Evolutionary conservation across 1,140 invertebrate genomes (phyloP).

Genomic region (Neotoxoptera formosana): DNA sequence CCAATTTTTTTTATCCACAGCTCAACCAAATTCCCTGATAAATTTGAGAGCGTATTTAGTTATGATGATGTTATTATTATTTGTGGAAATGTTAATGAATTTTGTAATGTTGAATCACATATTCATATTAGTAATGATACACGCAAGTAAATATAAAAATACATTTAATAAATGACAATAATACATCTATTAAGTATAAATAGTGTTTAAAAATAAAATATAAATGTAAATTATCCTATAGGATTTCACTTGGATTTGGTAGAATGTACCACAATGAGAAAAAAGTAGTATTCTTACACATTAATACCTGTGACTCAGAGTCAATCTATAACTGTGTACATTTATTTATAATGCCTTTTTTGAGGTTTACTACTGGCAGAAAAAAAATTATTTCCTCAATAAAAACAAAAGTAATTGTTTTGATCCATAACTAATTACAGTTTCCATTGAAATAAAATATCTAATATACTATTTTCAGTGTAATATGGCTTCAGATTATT

Average conservation of each 20-base stretch:
- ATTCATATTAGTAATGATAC: neutral
- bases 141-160: neutral
- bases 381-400: constrained; percentile 10
- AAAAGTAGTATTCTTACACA: neutral
- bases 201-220: neutral
- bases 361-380: neutral
- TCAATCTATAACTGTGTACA: neutral
- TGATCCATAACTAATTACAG: neutral
- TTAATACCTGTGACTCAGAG: neutral
- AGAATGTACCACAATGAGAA: neutral
- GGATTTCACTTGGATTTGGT: constrained; percentile 36
- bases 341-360: constrained; percentile 41
- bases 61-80: neutral
- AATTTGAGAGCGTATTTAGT: neutral
- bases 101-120: neutral
- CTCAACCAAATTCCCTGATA: neutral
- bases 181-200: neutral
- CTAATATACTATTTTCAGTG: neutral
- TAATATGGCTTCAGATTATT: neutral
- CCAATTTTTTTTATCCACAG: neutral
- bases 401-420: constrained; percentile 33
- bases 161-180: neutral
- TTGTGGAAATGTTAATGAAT: neutral
- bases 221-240: neutral
- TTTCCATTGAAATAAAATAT: neutral